Evolutionary conservation across 2,888 invertebrate species (phyloP), one percentile per base, ranked within the genome.

Genomic region (Myopa testacea): DNA sequence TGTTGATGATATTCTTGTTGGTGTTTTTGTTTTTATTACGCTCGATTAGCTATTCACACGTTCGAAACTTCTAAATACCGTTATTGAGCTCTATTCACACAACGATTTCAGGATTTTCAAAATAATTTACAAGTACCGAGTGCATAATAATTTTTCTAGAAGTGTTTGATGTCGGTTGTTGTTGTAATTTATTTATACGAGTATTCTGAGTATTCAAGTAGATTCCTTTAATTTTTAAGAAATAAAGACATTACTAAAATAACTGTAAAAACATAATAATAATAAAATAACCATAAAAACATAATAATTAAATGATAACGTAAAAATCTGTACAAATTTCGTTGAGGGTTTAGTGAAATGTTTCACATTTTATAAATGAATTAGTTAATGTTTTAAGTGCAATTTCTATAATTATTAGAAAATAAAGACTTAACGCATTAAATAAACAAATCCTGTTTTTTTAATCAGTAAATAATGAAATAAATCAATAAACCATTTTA

Each of bases 31-130:
- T 63, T 63, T 67, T 67, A n/a, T 40, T 38, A 5, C 40, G 67
- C 37, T 67, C 40, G 67, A 67, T 67, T 67, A 40, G 67, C 6
- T n/a, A 38, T 67, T 67, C 40, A 40, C 67, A 67, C 67, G 40
- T 67, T 38, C 19, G n/a, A 10, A 67, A 67, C 37, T 67, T 38
- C 14, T n/a, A 40, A n/a, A 16, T n/a, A 67, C 10, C 45, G 55
- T n/a, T n/a, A n/a, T 55, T 55, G 14, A 55, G 55, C 55, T n/a
- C 16, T 55, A 55, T 55, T n/a, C 5, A 55, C 14, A 55, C n/a
- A n/a, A n/a, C 5, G 5, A 55, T 55, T 55, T 16, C 5, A n/a
- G 4, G 5, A 55, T 55, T 55, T 16, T 14, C n/a, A 55, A 55
- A n/a, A 55, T 55, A 55, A n/a, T n/a, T n/a, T 55, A n/a, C 55